Conservation (phyloP, 2,888 invertebrate species). For the Conchocele bisecta region DNA sequence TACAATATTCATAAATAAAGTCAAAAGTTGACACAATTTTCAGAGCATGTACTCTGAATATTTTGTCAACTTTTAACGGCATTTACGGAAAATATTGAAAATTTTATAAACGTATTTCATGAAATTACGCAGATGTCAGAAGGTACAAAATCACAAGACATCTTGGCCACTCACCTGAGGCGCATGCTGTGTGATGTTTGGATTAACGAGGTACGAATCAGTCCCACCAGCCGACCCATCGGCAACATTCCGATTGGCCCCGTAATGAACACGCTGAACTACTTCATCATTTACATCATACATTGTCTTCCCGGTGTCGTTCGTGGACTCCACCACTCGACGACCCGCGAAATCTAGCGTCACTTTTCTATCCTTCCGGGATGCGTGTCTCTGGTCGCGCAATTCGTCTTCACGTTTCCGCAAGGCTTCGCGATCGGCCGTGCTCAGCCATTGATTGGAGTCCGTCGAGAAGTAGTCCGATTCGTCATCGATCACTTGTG, state of each 20-base stretch:
- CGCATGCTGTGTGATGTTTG: constrained; percentile 65
- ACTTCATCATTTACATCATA: constrained; percentile 82
- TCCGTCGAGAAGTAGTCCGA: constrained; percentile 92
- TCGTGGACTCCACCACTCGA: constrained; percentile 84
- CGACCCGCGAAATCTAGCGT: constrained; percentile 89
- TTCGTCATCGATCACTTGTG: constrained; percentile 95
- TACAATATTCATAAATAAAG: no score
- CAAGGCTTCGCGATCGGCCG: constrained; percentile 87
- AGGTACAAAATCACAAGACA: no score
- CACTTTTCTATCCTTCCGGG: constrained; percentile 87
- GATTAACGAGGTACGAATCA: constrained; percentile 69
- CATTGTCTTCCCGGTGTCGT: constrained; percentile 67
- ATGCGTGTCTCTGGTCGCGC: constrained; percentile 88
- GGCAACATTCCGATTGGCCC: constrained; percentile 34
- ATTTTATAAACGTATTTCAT: no score
- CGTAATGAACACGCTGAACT: constrained; percentile 77
- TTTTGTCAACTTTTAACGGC: no score
- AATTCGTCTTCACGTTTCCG: constrained; percentile 88
- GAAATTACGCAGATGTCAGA: no score
- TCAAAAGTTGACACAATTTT: no score
- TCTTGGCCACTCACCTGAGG: constrained; percentile 70
- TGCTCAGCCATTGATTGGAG: constrained; percentile 91
- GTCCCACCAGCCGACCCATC: neutral
- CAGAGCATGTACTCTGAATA: no score
- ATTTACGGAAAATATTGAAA: no score